Base-by-base conservation (phyloP, 2,888 invertebrate genomes). In the Diplazon laetatorius region DNA sequence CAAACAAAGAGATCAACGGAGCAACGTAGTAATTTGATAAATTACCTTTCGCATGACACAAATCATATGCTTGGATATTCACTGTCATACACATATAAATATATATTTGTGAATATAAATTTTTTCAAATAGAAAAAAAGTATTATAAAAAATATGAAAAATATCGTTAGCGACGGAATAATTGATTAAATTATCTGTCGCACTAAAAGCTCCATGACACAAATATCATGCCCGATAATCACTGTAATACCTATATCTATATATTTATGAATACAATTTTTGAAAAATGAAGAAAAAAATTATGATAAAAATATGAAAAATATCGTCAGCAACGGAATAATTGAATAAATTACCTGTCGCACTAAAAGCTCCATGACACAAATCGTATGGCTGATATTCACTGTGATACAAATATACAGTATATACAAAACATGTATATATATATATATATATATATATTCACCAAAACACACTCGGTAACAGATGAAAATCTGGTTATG, bases 401-500 rank as follows among this genome's bases (percentile, higher is more conserved):
- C 46, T 55, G 55, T 9, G 55, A 55, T 55, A 50, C 9, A 20
- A 50, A 30, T 6, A n/a, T n/a, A n/a, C n/a, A n/a, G n/a, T n/a
- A n/a, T n/a, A n/a, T n/a, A n/a, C 30, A 30, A 30, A 30, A 30
- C 2, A 30, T n/a, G n/a, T n/a, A n/a, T n/a, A n/a, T n/a, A n/a
- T n/a, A n/a, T n/a, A n/a, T n/a, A n/a, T n/a, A n/a, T n/a, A n/a
- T n/a, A n/a, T n/a, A n/a, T n/a, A n/a, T n/a, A n/a, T n/a, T n/a
- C n/a, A n/a, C n/a, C n/a, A 30, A 30, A 30, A 30, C 52, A 39
- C 62, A 48, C 78, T 39, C 50, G 57, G 22, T 52, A 44, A 55
- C 66, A 74, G 68, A 75, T 75, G 74, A 48, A 69, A 81, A 75
- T 65, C 66, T 57, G 79, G 52, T 70, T 71, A 77, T 81, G 79